Evolutionary conservation across 2,797 vertebrate species (phyloP).

Genomic region (Acanthiza pusilla): DNA sequence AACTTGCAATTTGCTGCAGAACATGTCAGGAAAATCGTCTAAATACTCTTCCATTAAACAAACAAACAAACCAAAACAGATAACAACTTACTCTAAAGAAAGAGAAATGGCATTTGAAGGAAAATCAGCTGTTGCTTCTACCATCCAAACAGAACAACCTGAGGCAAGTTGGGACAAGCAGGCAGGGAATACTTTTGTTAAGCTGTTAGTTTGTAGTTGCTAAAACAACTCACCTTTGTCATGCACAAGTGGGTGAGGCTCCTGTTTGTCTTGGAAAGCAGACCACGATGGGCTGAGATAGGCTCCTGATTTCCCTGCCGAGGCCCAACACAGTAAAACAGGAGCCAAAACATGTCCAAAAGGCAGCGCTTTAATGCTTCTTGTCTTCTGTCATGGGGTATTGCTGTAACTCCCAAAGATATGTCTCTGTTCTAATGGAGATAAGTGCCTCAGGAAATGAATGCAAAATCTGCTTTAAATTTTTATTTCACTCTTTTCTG

Average conservation of each 20-base stretch:
- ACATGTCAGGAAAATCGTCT: not conserved
- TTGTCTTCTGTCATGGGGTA: not conserved
- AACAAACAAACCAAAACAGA: not conserved
- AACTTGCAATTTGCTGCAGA: not conserved
- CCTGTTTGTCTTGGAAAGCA: slow-evolving; percentile 44
- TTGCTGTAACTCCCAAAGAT: not conserved
- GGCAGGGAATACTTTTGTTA: not conserved
- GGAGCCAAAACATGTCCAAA: slow-evolving; percentile 23
- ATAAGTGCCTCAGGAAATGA: slow-evolving; percentile 50
- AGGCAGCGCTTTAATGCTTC: not conserved
- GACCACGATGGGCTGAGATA: not conserved
- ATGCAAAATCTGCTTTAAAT: slow-evolving; percentile 33
- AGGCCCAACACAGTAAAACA: not conserved
- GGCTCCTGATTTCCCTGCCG: not conserved
- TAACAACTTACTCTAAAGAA: not conserved
- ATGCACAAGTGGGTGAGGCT: not conserved
- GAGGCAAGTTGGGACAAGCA: not conserved
- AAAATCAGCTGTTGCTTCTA: slow-evolving; percentile 21
- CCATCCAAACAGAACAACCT: not conserved
- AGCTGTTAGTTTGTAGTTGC: not conserved
- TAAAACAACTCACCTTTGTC: slow-evolving; percentile 45
- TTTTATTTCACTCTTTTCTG: slow-evolving; percentile 20
- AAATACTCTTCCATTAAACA: not conserved
- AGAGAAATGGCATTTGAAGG: not conserved
- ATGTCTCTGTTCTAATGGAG: slow-evolving; percentile 54